Percentiles rank a stretch among this genome's conserved stretches.
phyloP scores from a whole-genome alignment of 2,888 invertebrate species.

The Brachyopa scutellaris region DNA sequence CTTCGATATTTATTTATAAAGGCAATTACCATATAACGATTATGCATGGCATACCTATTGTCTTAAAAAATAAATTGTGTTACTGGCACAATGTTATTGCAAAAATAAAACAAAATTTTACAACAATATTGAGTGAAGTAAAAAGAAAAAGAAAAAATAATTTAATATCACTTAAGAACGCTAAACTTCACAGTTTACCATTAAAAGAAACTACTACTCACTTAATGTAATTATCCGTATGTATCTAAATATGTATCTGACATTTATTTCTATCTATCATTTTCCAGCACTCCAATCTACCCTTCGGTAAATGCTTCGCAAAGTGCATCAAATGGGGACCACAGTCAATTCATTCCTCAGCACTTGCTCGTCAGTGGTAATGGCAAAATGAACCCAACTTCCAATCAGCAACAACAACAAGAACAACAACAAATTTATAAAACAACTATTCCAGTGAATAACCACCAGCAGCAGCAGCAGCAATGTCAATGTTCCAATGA shows the following conservation, averaged over 20 bases:
- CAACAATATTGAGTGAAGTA: too few species aligned
- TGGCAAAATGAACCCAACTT: slow-evolving; percentile 47
- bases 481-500: slow-evolving; percentile 69
- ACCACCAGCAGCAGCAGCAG: slow-evolving; percentile 74
- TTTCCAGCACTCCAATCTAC: slow-evolving; percentile 75
- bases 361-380: slow-evolving; percentile 39
- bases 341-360: slow-evolving; percentile 77
- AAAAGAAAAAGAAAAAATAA: too few species aligned
- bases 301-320: slow-evolving; percentile 78
- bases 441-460: slow-evolving; percentile 80
- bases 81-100: too few species aligned
- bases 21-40: too few species aligned
- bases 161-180: too few species aligned
- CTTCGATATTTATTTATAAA: too few species aligned
- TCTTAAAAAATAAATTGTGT: too few species aligned
- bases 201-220: too few species aligned
- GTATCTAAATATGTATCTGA: not conserved
- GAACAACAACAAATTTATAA: slow-evolving; percentile 76
- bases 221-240: too few species aligned
- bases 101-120: too few species aligned
- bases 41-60: too few species aligned
- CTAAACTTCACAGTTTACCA: too few species aligned
- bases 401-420: slow-evolving; percentile 73
- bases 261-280: not conserved
- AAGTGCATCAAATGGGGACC: slow-evolving; percentile 72